Base-by-base conservation (phyloP, 2,113 vertebrate genomes). In the Cyphomyrus plagiostoma region DNA sequence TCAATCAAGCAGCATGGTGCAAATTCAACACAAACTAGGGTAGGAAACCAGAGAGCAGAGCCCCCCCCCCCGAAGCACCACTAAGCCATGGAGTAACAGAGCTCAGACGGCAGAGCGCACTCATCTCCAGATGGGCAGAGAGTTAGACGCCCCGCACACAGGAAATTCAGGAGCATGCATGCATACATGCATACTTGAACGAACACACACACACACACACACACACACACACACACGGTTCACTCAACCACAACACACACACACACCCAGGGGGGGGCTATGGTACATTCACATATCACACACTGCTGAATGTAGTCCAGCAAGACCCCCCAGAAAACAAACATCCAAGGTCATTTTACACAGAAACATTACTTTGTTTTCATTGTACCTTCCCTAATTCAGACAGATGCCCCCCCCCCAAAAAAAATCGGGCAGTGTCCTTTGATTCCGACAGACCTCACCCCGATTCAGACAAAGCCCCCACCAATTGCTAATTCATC, bases 31-130 rank as follows among this genome's bases (percentile, higher is more conserved):
- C 52, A 10, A 26, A 5, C 46, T 11, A 30, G n/a, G 23, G 77
- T 45, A 39, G 77, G 77, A 39, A 13, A 85, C 8, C 9, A n/a
- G 48, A n/a, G 48, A 26, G 82, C 7, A 5, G 42, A 86, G 23
- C 50, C 50, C 13, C 50, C 21, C 85, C 85, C n/a, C 42, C 87
- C 89, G 56, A 35, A 0, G 4, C 9, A 49, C 56, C 45, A 91
- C 39, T 8, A 5, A 9, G 3, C 92, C 92, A 94, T 93, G 94
- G 95, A 89, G 95, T 93, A 92, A 92, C 88, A 92, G 88, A 91
- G 92, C 93, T 94, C 86, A 88, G 66, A 92, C 91, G 92, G 94
- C 93, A 91, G 90, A 93, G 92, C 92, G 93, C 92, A 52, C 93
- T 94, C 92, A 91, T 89, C 89, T 90, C 92, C 58, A n/a, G 23